These are phyloP conservation scores for Campoletis sonorensis DNA, from an alignment of 1,140 invertebrate species.

Conservation along the genomic window DNA sequence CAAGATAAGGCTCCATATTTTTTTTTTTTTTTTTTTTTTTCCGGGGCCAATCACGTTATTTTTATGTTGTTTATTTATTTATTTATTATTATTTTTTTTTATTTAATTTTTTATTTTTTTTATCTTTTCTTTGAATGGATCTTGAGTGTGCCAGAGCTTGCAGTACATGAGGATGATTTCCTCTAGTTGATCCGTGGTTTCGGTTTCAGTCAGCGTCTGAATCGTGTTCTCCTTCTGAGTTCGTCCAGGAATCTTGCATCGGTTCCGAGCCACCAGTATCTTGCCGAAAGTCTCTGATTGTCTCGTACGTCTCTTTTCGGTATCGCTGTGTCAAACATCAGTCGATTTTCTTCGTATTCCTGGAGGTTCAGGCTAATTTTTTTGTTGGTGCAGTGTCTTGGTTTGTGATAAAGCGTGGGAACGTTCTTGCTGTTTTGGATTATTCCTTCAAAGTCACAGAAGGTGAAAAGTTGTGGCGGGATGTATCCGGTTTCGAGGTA, in stretches of 20 bases:
- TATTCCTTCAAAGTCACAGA: constrained; percentile 4
- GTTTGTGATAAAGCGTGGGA: constrained; percentile 20
- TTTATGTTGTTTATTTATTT: too few relatives aligned
- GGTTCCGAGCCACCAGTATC: constrained; percentile 25
- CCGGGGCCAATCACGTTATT: too few relatives aligned
- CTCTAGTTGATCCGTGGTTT: too few relatives aligned
- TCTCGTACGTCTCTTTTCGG: not conserved
- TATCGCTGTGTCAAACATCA: not conserved
- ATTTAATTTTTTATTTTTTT: too few relatives aligned
- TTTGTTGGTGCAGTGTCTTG: constrained; percentile 27
- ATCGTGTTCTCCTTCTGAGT: constrained; percentile 1
- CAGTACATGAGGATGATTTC: too few relatives aligned
- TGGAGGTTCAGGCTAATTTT: not conserved
- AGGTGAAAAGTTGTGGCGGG: constrained; percentile 18
- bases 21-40: too few relatives aligned
- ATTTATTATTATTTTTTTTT: too few relatives aligned
- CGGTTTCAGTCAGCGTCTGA: too few relatives aligned
- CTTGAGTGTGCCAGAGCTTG: too few relatives aligned
- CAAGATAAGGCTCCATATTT: too few relatives aligned
- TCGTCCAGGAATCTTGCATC: constrained; percentile 22
- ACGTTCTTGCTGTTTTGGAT: constrained; percentile 24
- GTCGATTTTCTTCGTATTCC: not conserved
- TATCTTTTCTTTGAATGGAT: too few relatives aligned
- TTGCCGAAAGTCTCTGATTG: not conserved
- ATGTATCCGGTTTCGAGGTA: not conserved